phyloP scores from a whole-genome alignment of 2,113 vertebrate species.

The Atrichornis clamosus region DNA sequence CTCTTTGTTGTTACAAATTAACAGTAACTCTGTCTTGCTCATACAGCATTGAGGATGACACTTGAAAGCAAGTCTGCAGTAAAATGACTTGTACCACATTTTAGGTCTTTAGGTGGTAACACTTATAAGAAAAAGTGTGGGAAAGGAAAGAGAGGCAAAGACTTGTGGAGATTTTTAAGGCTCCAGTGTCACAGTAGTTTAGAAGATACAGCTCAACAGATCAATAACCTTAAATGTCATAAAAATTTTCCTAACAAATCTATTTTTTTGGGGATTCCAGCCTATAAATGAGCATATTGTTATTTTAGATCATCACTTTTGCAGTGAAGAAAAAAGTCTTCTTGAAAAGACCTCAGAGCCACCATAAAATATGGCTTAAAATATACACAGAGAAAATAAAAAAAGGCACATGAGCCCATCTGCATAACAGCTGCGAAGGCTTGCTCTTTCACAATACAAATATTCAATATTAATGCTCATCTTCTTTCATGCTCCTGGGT shows the following conservation, averaged over 20 bases:
- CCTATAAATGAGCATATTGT: not conserved
- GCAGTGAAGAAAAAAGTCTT: not conserved
- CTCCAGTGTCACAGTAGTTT: not conserved
- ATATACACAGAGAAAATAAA: not conserved
- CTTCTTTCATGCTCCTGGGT: not conserved
- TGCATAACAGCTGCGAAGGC: not conserved
- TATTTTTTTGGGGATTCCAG: not conserved
- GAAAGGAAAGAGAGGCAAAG: not conserved
- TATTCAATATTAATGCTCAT: not conserved
- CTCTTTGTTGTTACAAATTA: not conserved
- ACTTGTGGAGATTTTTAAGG: not conserved
- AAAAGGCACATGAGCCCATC: not conserved
- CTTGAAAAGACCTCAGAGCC: not conserved
- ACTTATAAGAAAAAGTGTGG: not conserved
- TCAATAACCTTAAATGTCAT: not conserved
- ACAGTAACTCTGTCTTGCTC: not conserved
- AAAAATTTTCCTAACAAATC: not conserved
- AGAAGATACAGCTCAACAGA: not conserved
- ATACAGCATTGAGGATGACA: not conserved
- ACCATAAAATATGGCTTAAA: not conserved
- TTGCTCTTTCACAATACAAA: not conserved
- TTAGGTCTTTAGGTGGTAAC: not conserved
- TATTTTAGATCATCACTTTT: not conserved
- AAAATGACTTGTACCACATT: not conserved
- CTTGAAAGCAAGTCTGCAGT: not conserved